These are phyloP conservation scores for Apistogramma diplotaenia DNA, from an alignment of 2,113 vertebrate species.

Conservation along the genomic window DNA sequence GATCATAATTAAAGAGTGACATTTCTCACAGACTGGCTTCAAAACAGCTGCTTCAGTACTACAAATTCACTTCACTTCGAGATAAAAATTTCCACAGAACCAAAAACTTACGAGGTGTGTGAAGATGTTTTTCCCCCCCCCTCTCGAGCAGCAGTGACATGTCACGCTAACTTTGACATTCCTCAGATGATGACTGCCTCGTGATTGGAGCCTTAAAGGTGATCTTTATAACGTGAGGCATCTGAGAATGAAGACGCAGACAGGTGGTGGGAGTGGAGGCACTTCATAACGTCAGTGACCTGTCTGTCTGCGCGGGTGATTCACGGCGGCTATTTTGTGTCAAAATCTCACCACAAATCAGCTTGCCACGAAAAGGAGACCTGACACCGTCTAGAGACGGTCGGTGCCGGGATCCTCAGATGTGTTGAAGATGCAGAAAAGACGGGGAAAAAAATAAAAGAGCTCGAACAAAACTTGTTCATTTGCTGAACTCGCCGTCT, in stretches of 20 bases:
- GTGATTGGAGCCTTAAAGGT: constrained; percentile 58
- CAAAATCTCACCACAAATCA: constrained; percentile 64
- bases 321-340: constrained; percentile 61
- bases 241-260: constrained; percentile 29
- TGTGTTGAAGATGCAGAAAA: constrained; percentile 20
- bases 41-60: not conserved
- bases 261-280: constrained; percentile 21
- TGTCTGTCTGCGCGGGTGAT: constrained; percentile 49
- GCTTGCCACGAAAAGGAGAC: constrained; percentile 26
- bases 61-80: not conserved
- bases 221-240: constrained; percentile 22
- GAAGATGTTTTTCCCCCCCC: not conserved
- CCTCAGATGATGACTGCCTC: constrained; percentile 37
- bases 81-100: not conserved
- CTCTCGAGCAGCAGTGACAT: constrained; percentile 12
- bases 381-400: constrained; percentile 22
- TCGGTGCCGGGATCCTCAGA: constrained; percentile 10
- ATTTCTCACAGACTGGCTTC: not conserved
- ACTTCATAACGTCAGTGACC: constrained; percentile 62
- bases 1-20: not conserved
- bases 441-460: not conserved
- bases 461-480: constrained; percentile 25
- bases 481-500: constrained; percentile 26
- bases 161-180: constrained; percentile 34
- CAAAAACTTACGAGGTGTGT: constrained; percentile 29